A percentile compares a stretch with the other conserved stretches of the same genome.
Evolutionary conservation across 2,888 invertebrate species (phyloP).

Genomic region (Cynaeus angustus): DNA sequence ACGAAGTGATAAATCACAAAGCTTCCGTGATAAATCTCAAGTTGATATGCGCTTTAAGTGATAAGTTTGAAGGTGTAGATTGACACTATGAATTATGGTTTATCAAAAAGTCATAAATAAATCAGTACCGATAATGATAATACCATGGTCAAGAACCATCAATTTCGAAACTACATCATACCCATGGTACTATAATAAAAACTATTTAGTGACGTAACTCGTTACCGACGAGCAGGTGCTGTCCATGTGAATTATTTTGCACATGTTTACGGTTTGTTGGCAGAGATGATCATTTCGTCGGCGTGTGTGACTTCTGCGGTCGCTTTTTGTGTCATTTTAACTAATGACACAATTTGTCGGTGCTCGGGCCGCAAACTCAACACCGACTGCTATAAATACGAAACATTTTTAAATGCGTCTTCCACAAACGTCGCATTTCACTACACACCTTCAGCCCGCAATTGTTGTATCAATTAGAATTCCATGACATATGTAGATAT

Average conservation of each 20-base stretch:
- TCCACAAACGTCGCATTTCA: slow-evolving; percentile 32
- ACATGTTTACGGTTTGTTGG: slow-evolving; percentile 60
- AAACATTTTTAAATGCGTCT: slow-evolving; percentile 54
- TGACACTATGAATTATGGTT: slow-evolving; percentile 40
- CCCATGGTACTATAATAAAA: not conserved
- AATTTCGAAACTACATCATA: slow-evolving; percentile 12
- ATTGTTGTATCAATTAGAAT: slow-evolving; percentile 18
- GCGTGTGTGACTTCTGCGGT: slow-evolving; percentile 65
- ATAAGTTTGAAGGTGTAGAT: slow-evolving; percentile 45
- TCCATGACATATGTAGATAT: slow-evolving; percentile 23
- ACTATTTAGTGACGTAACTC: slow-evolving; percentile 7
- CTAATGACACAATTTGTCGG: slow-evolving; percentile 68
- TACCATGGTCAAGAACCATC: slow-evolving; percentile 32
- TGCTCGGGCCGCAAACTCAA: slow-evolving; percentile 62
- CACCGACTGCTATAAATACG: slow-evolving; percentile 62
- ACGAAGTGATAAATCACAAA: slow-evolving; percentile 8
- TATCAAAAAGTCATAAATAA: slow-evolving; percentile 40
- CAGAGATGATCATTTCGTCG: slow-evolving; percentile 61
- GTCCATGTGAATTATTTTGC: slow-evolving; percentile 57
- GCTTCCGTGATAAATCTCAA: not conserved
- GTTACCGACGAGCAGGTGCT: slow-evolving; percentile 50
- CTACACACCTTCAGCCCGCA: not conserved
- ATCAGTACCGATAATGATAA: slow-evolving; percentile 34
- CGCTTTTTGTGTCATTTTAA: slow-evolving; percentile 63
- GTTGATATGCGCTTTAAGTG: slow-evolving; percentile 15